Percentiles rank a stretch among this genome's conserved stretches.
phyloP scores from a whole-genome alignment of 2,797 vertebrate genomes.

The Petrocephalus sullivani region DNA sequence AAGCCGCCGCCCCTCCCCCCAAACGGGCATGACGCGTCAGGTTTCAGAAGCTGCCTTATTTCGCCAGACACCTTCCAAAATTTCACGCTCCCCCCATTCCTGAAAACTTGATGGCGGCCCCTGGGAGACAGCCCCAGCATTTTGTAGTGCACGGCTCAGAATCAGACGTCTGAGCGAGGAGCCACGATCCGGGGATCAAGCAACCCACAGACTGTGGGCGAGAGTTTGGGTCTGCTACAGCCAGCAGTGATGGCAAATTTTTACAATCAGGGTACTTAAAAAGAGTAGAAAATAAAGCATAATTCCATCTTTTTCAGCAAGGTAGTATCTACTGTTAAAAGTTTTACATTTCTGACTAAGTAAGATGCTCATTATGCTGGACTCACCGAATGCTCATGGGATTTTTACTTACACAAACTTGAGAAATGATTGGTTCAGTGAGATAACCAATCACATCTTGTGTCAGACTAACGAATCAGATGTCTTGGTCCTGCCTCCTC shows the following conservation, averaged over 20 bases:
- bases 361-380: not conserved
- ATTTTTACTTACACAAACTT: too few species aligned
- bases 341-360: not conserved
- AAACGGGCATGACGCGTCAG: not conserved
- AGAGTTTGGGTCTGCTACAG: too few species aligned
- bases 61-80: not conserved
- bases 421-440: too few species aligned
- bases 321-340: not conserved
- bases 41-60: not conserved
- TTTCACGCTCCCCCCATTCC: not conserved
- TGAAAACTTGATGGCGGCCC: not conserved
- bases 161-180: too few species aligned
- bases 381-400: not conserved
- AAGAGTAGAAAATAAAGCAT: not conserved
- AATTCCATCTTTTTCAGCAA: not conserved
- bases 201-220: not conserved
- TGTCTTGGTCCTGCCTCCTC: too few species aligned
- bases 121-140: not conserved
- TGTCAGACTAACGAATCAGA: too few species aligned
- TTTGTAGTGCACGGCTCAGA: not conserved
- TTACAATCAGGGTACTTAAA: not conserved
- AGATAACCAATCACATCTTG: too few species aligned
- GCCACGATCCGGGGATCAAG: not conserved
- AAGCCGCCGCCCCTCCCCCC: not conserved
- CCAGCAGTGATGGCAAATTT: not conserved